phyloP scores from a whole-genome alignment of 2,888 invertebrate species.

The Limenitis camilla region DNA sequence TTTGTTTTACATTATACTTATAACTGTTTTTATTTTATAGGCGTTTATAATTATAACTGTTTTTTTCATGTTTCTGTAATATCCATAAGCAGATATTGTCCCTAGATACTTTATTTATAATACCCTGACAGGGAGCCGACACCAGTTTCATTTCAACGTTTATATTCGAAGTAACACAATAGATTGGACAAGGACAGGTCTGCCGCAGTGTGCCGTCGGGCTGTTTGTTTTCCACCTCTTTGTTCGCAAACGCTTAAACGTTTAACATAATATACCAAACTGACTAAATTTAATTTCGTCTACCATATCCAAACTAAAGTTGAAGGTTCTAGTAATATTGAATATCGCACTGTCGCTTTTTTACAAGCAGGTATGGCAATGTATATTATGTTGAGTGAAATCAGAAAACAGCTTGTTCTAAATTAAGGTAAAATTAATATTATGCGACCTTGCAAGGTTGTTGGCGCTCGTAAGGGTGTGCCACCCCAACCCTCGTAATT shows the following conservation, averaged over 20 bases:
- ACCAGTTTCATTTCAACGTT: slow-evolving; percentile 13
- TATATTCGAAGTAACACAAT: slow-evolving; percentile 37
- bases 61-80: no score
- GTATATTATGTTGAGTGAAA: no score
- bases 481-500: slow-evolving; percentile 17
- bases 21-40: no score
- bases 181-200: slow-evolving; percentile 42
- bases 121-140: slow-evolving; percentile 14
- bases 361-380: no score
- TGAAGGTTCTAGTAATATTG: no score
- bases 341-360: no score
- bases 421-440: background rate
- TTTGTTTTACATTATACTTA: no score
- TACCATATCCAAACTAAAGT: no score
- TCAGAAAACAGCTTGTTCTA: background rate
- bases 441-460: slow-evolving; percentile 55
- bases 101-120: background rate
- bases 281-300: background rate
- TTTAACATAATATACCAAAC: slow-evolving; percentile 1
- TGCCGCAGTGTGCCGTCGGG: slow-evolving; percentile 21
- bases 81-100: no score
- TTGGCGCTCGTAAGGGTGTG: slow-evolving; percentile 37
- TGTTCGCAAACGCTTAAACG: slow-evolving; percentile 27
- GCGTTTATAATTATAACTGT: no score
- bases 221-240: slow-evolving; percentile 40